These are phyloP conservation scores for Erpetoichthys calabaricus DNA, from an alignment of 2,797 vertebrate genomes.

Conservation along the genomic window DNA sequence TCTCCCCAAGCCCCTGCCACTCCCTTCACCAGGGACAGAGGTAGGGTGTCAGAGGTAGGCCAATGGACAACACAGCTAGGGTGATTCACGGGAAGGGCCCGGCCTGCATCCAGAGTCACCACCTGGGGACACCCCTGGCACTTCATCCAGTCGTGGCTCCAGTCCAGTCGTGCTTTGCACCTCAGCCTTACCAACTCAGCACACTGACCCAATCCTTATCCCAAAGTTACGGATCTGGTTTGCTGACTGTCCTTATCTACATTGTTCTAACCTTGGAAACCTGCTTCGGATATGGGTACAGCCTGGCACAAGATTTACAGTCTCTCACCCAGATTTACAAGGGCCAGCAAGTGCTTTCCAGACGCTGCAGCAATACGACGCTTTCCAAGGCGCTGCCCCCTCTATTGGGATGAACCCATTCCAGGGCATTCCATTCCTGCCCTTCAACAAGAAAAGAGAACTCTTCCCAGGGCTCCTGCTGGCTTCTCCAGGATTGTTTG, in stretches of 20 bases:
- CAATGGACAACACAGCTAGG: too few species aligned
- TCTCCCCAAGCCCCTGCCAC: too few species aligned
- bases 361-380: conserved; percentile 17
- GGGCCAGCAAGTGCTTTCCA: conserved; percentile 19
- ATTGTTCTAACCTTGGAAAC: conserved; percentile 27
- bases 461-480: conserved; percentile 18
- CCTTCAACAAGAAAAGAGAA: conserved; percentile 27
- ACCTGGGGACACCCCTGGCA: too few species aligned
- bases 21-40: too few species aligned
- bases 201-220: too few species aligned
- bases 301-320: conserved; percentile 21
- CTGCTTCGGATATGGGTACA: conserved; percentile 24
- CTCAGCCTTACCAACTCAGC: too few species aligned
- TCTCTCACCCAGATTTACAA: conserved; percentile 25
- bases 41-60: too few species aligned
- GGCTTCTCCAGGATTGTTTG: conserved; percentile 23
- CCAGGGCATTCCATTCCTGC: conserved; percentile 22
- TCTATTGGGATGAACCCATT: too few species aligned
- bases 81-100: too few species aligned
- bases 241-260: conserved; percentile 24
- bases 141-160: conserved; percentile 15
- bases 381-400: conserved; percentile 21
- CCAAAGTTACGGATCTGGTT: too few species aligned
- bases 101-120: too few species aligned
- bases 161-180: conserved; percentile 21